Evolutionary conservation across 1,140 invertebrate species (phyloP), one percentile per base, ranked within the genome.

Genomic region (Paramacrobiotus metropolitanus): DNA sequence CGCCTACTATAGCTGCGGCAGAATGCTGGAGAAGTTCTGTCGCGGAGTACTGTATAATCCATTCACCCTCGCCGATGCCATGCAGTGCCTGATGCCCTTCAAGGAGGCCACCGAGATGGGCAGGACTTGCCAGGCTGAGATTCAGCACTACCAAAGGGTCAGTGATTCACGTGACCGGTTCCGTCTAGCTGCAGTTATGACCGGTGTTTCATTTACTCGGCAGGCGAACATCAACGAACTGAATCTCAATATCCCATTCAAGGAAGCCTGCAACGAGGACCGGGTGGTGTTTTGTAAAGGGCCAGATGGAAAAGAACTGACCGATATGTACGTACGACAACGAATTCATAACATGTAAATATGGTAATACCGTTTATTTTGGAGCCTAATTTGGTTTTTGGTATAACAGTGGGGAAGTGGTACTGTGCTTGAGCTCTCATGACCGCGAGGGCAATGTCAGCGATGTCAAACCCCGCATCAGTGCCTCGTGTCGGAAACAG

Each of bases 241-340:
- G 71, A 83, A 82, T 68, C 97, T 97, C 71, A 90, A 84, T 24
- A 86, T 84, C 66, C 91, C 90, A 71, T 97, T 98, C 71, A 94
- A 94, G 74, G 82, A 90, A 69, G 85, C 88, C 0, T 98, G 93
- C 68, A 83, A 84, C 67, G 77, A 79, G 15, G 82, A 86, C 73
- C 90, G 93, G 1, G 76, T 82, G 59, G 76, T 82, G 65, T 83
- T 83, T 71, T 97, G 92, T 74, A 67, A 65, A n/a, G n/a, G n/a
- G n/a, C n/a, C n/a, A n/a, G n/a, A n/a, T n/a, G n/a, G n/a, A n/a
- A n/a, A n/a, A n/a, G n/a, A n/a, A n/a, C n/a, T n/a, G n/a, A n/a
- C n/a, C n/a, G n/a, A n/a, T n/a, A n/a, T n/a, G n/a, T n/a, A n/a
- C n/a, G n/a, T n/a, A n/a, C n/a, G n/a, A n/a, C n/a, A n/a, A n/a